A percentile compares a stretch with the other conserved stretches of the same genome.
phyloP scores from a whole-genome alignment of 1,140 invertebrate species.

The Cheumatopsyche charites region DNA sequence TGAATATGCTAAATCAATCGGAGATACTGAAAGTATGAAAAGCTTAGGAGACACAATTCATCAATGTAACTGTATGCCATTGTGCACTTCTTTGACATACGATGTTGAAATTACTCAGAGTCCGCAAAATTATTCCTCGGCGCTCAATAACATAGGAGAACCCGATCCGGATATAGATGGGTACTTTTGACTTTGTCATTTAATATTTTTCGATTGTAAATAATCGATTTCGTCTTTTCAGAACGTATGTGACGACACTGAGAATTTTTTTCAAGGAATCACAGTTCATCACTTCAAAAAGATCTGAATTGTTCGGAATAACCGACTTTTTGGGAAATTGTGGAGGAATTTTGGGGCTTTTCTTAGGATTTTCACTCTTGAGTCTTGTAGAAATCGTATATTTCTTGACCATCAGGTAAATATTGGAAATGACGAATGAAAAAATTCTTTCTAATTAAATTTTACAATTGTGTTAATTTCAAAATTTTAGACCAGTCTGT shows the following conservation, averaged over 20 bases:
- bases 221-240: no score
- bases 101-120: conserved; percentile 70
- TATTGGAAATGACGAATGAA: no score
- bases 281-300: conserved; percentile 67
- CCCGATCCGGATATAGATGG: no score
- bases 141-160: no score
- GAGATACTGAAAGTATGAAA: conserved; percentile 50
- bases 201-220: no score
- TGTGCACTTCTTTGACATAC: conserved; percentile 70
- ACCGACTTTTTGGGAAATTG: conserved; percentile 71
- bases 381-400: conserved; percentile 69
- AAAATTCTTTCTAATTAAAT: no score
- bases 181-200: no score
- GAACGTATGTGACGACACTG: neutral
- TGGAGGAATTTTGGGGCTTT: conserved; percentile 69
- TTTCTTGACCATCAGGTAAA: conserved; percentile 62
- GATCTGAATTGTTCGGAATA: conserved; percentile 67
- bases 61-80: conserved; percentile 68
- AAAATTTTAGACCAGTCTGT: no score
- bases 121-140: no score
- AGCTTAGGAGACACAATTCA: neutral
- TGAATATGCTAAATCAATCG: neutral
- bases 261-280: conserved; percentile 64
- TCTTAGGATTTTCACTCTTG: conserved; percentile 52
- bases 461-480: no score